Conservation (phyloP, 2,888 invertebrate species). For the Sialis lutaria region DNA sequence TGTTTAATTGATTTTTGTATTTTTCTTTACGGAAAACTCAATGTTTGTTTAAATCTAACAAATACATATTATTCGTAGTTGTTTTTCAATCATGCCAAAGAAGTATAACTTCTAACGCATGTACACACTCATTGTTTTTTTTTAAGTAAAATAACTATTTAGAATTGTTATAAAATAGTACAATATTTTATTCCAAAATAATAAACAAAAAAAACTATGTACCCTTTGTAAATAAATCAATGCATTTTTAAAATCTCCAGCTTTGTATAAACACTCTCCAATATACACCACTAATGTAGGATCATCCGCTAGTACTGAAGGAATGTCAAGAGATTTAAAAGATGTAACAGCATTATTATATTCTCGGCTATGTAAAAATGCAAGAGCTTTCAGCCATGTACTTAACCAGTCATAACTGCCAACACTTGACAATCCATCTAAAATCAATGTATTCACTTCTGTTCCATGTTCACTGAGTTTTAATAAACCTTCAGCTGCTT, state of each 20-base stretch:
- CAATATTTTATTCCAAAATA: background rate
- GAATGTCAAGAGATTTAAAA: constrained; percentile 47
- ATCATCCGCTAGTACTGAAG: constrained; percentile 46
- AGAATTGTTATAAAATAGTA: background rate
- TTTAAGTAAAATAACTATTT: background rate
- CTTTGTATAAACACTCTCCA: constrained; percentile 54
- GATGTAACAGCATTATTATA: constrained; percentile 47
- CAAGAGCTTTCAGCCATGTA: constrained; percentile 43
- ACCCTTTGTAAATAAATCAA: constrained; percentile 32
- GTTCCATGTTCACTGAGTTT: constrained; percentile 52
- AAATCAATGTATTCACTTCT: constrained; percentile 55
- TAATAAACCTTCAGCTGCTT: constrained; percentile 54
- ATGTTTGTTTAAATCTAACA: too few relatives aligned
- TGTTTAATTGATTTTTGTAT: too few relatives aligned
- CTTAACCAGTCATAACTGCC: constrained; percentile 34
- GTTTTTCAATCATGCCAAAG: too few relatives aligned
- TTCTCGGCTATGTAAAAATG: constrained; percentile 46
- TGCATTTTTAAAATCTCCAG: constrained; percentile 51
- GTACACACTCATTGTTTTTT: too few relatives aligned
- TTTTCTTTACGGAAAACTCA: too few relatives aligned
- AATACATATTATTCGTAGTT: too few relatives aligned
- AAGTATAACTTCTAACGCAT: too few relatives aligned
- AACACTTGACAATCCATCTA: constrained; percentile 27
- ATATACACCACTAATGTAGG: constrained; percentile 45
- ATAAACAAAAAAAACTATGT: constrained; percentile 4